These are phyloP conservation scores for Brachypalpus laphriformis DNA, from an alignment of 2,888 invertebrate species.

Conservation along the genomic window DNA sequence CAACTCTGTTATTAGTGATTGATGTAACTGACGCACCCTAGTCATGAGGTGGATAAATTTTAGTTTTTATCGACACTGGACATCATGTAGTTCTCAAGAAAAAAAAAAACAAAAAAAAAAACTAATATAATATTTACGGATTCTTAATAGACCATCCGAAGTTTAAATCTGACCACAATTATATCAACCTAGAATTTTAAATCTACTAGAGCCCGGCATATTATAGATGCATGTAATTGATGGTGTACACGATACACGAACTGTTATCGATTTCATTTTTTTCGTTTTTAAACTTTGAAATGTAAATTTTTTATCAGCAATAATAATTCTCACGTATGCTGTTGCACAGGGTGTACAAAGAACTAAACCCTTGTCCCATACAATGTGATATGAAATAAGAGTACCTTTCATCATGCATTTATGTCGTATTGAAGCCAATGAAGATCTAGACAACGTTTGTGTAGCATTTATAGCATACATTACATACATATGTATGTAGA, in stretches of 20 bases:
- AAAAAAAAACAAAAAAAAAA: neutral
- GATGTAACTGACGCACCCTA: no score
- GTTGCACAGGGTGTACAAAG: constrained; percentile 5
- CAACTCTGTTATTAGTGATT: no score
- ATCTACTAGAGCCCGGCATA: neutral
- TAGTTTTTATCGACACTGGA: no score
- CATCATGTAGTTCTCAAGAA: no score
- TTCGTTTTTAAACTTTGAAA: constrained; percentile 41
- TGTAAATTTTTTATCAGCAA: constrained; percentile 46
- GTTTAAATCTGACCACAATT: neutral
- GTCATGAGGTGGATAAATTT: no score
- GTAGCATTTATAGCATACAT: no score
- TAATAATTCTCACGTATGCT: constrained; percentile 14
- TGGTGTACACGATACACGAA: constrained; percentile 38
- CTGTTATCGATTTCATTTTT: constrained; percentile 44
- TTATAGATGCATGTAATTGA: constrained; percentile 50
- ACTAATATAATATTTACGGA: no score
- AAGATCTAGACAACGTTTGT: neutral
- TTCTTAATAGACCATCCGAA: neutral
- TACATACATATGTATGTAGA: no score
- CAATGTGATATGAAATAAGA: neutral
- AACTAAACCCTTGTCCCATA: neutral
- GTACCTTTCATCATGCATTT: neutral
- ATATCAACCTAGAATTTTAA: constrained; percentile 45
- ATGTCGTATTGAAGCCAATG: neutral